Percentiles rank a stretch among this genome's conserved stretches.
These are phyloP conservation scores for Sphenodon punctatus DNA, from an alignment of 2,797 vertebrate genomes.

Conservation along the genomic window DNA sequence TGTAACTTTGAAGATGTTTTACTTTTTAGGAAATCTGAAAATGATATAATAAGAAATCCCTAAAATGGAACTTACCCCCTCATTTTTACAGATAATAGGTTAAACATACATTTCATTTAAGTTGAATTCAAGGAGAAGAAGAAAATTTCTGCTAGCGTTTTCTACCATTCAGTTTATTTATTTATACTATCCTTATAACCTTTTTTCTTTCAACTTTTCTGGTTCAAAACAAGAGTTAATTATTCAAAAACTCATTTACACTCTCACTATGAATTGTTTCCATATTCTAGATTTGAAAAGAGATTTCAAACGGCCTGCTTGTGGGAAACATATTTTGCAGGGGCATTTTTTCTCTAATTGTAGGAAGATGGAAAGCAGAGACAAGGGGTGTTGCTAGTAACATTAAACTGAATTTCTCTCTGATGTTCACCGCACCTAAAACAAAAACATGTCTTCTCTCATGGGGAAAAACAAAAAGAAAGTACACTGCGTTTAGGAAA, in stretches of 20 bases:
- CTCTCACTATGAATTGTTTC: slow-evolving; percentile 2
- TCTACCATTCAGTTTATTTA: background rate
- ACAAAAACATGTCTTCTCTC: background rate
- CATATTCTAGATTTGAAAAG: background rate
- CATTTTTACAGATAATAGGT: background rate
- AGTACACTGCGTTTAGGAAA: background rate
- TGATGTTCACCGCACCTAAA: background rate
- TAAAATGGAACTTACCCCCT: background rate
- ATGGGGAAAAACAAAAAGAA: background rate
- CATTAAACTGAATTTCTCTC: background rate
- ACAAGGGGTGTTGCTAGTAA: background rate
- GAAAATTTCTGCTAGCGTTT: background rate
- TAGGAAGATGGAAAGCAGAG: slow-evolving; percentile 13
- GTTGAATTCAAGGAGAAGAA: background rate
- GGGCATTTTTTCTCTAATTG: background rate
- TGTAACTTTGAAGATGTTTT: background rate
- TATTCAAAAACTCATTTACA: background rate
- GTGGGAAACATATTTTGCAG: slow-evolving; percentile 3
- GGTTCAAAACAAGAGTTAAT: background rate
- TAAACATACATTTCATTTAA: background rate
- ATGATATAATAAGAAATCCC: background rate
- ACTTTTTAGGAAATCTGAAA: background rate
- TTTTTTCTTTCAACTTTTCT: background rate
- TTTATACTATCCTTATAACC: background rate
- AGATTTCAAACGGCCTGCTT: background rate